Conservation (phyloP, 2,113 vertebrate species). For the Isurus oxyrinchus region DNA sequence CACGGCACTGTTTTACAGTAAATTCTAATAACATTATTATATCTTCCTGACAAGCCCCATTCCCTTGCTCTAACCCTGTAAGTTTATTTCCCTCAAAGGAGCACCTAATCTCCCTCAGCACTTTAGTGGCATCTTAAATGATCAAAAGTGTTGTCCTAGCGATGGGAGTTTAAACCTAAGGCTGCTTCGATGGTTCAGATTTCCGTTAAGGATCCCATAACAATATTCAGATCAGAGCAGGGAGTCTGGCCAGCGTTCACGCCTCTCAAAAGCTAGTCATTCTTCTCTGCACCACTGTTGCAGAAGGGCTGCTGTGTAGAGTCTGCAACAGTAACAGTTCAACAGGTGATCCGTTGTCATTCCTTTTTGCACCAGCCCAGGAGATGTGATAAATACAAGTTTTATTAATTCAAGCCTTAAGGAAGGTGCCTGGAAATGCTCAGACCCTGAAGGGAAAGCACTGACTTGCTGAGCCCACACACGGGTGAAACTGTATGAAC, state of each 20-base stretch:
- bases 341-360: neutral
- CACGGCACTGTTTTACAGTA: too few relatives aligned
- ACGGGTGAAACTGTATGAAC: neutral
- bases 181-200: neutral
- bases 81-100: too few relatives aligned
- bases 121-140: neutral
- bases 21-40: too few relatives aligned
- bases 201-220: neutral
- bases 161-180: neutral
- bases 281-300: neutral
- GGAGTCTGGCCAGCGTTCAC: neutral
- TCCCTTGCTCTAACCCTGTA: too few relatives aligned
- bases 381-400: neutral
- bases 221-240: neutral
- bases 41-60: too few relatives aligned
- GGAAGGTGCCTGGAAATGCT: too few relatives aligned
- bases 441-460: neutral
- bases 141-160: neutral
- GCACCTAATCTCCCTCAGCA: neutral
- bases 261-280: neutral
- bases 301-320: neutral
- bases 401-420: too few relatives aligned
- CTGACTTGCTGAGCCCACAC: neutral
- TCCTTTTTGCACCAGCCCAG: neutral
- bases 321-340: neutral